Evolutionary conservation across 2,113 vertebrate species (phyloP).

Genomic region (Parus major): DNA sequence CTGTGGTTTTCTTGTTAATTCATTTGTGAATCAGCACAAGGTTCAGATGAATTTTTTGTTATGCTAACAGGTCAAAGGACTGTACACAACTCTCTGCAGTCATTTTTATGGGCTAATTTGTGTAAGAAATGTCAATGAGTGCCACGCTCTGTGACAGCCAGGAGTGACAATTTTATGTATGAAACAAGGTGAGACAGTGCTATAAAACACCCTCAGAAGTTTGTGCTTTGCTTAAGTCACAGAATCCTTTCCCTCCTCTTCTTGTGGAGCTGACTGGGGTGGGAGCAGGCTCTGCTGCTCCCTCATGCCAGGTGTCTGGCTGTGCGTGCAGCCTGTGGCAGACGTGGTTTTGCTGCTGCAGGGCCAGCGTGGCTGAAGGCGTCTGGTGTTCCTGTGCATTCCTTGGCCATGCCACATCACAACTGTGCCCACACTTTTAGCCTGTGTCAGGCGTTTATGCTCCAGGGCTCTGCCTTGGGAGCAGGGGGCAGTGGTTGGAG

Average conservation of each 20-base stretch:
- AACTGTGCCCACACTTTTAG: neutral
- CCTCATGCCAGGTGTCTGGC: accelerated
- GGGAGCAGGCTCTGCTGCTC: neutral
- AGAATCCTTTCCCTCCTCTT: accelerated
- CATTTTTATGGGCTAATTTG: neutral
- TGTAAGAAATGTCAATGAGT: neutral
- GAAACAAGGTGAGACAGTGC: neutral
- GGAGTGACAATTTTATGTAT: neutral
- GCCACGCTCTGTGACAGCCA: accelerated
- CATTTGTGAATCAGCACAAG: neutral
- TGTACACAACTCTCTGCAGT: neutral
- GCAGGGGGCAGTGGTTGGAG: neutral
- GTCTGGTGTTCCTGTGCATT: neutral
- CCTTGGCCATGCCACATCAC: accelerated
- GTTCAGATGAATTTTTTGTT: neutral
- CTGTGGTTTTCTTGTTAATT: neutral
- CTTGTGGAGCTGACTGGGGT: accelerated
- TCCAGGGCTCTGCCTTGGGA: neutral
- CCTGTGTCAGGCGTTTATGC: accelerated
- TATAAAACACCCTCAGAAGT: accelerated
- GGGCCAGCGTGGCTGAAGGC: accelerated
- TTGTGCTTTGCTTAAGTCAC: neutral
- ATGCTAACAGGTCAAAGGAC: neutral
- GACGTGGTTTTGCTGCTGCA: accelerated
- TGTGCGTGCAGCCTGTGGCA: accelerated